Conservation (phyloP, 2,797 vertebrate genomes). For the Bothrops alternatus region DNA sequence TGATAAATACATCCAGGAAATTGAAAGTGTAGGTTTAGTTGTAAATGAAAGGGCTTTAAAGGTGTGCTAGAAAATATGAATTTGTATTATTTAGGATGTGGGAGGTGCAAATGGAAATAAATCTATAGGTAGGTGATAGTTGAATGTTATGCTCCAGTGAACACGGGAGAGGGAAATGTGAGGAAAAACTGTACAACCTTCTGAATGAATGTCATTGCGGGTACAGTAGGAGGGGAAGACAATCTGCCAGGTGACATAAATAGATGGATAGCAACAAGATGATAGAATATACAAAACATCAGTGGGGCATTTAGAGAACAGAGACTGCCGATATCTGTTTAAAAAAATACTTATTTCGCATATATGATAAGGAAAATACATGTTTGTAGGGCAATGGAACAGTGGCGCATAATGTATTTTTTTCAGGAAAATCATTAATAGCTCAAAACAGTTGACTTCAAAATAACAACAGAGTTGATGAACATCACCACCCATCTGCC, state of each 20-base stretch:
- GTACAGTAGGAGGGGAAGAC: not conserved
- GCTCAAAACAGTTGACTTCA: not conserved
- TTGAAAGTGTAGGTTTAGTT: not conserved
- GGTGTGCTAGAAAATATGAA: not conserved
- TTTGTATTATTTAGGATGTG: not conserved
- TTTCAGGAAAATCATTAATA: not conserved
- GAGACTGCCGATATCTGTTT: not conserved
- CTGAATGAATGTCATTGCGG: not conserved
- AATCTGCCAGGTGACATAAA: not conserved
- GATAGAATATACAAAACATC: not conserved
- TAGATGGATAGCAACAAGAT: not conserved
- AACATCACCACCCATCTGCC: not conserved
- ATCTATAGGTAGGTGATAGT: not conserved
- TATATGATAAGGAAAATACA: not conserved
- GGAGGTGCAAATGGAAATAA: not conserved
- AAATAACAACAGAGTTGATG: not conserved
- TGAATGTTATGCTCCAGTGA: not conserved
- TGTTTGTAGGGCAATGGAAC: not conserved
- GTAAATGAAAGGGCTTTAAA: not conserved
- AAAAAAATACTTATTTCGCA: not conserved
- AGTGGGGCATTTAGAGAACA: not conserved
- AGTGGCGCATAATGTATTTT: not conserved
- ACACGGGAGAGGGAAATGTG: not conserved
- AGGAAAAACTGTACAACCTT: not conserved
- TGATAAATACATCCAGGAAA: not conserved